Evolutionary conservation across 2,888 invertebrate genomes (phyloP).

Genomic region (Platycheirus rosarum): DNA sequence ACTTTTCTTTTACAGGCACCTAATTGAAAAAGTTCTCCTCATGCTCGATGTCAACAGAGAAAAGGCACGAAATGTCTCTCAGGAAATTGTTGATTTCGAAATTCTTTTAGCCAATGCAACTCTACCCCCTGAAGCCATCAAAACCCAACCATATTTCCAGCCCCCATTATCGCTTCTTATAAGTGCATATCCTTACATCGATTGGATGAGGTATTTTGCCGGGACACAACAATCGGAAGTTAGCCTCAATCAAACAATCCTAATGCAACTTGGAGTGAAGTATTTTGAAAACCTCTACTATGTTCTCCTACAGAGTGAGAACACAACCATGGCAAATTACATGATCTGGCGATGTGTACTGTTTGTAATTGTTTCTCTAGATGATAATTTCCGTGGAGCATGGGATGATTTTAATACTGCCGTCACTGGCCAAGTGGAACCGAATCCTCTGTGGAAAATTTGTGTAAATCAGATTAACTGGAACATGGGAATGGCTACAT

Average conservation of each 20-base stretch:
- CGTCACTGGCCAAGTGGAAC: slow-evolving; percentile 91
- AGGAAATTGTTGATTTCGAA: slow-evolving; percentile 75
- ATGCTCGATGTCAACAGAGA: slow-evolving; percentile 55
- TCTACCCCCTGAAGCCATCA: slow-evolving; percentile 44
- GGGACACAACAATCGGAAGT: slow-evolving; percentile 35
- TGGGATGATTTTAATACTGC: slow-evolving; percentile 85
- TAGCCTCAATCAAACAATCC: slow-evolving; percentile 25
- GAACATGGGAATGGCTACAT: slow-evolving; percentile 90
- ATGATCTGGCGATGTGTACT: slow-evolving; percentile 70
- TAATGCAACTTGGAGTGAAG: slow-evolving; percentile 84
- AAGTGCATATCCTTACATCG: slow-evolving; percentile 50
- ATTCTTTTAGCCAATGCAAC: slow-evolving; percentile 72
- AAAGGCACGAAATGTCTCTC: slow-evolving; percentile 51
- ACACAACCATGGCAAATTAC: slow-evolving; percentile 71
- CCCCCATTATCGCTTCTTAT: slow-evolving; percentile 39
- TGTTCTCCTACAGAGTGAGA: slow-evolving; percentile 46
- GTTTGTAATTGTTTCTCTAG: slow-evolving; percentile 41
- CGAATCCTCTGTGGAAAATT: slow-evolving; percentile 92
- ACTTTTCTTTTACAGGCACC: slow-evolving; percentile 84
- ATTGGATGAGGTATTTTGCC: slow-evolving; percentile 70
- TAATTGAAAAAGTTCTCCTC: slow-evolving; percentile 48
- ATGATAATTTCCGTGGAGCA: slow-evolving; percentile 54
- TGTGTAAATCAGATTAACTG: slow-evolving; percentile 94
- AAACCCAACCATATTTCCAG: slow-evolving; percentile 44
- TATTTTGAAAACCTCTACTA: slow-evolving; percentile 58